Evolutionary conservation across 2,113 vertebrate species (phyloP).

Genomic region (Siphamia tubifer): DNA sequence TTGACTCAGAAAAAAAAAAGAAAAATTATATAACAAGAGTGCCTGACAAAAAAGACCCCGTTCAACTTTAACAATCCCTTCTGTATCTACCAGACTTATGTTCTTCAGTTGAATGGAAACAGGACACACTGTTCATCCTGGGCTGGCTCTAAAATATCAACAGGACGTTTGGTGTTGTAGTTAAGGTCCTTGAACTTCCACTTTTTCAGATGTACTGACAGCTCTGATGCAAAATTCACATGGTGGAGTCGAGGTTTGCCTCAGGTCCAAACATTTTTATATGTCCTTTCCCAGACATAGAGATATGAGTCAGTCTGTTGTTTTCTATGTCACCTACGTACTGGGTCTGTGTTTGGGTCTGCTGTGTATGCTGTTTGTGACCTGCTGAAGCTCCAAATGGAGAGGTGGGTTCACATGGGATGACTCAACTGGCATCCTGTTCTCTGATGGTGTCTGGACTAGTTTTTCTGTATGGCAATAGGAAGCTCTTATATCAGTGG

Average conservation of each 20-base stretch:
- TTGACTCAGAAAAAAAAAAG: background rate
- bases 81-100: background rate
- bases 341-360: conserved; percentile 3
- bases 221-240: background rate
- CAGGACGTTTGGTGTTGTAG: no score
- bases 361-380: conserved; percentile 10
- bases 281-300: background rate
- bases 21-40: background rate
- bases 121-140: background rate
- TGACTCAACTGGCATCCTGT: conserved; percentile 36
- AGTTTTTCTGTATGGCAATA: conserved; percentile 12
- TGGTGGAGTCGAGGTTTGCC: background rate
- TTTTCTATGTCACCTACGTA: background rate
- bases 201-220: no score
- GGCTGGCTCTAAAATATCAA: background rate
- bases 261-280: no score
- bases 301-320: background rate
- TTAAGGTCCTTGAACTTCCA: no score
- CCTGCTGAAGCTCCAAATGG: conserved; percentile 17
- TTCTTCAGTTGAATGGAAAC: no score
- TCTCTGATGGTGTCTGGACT: conserved; percentile 35
- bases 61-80: no score
- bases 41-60: background rate
- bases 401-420: conserved; percentile 24
- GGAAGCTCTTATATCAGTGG: no score